A percentile compares a stretch with the other conserved stretches of the same genome.
These are phyloP conservation scores for Drosophila anomalipes DNA, from an alignment of 2,888 invertebrate species.

Conservation along the genomic window DNA sequence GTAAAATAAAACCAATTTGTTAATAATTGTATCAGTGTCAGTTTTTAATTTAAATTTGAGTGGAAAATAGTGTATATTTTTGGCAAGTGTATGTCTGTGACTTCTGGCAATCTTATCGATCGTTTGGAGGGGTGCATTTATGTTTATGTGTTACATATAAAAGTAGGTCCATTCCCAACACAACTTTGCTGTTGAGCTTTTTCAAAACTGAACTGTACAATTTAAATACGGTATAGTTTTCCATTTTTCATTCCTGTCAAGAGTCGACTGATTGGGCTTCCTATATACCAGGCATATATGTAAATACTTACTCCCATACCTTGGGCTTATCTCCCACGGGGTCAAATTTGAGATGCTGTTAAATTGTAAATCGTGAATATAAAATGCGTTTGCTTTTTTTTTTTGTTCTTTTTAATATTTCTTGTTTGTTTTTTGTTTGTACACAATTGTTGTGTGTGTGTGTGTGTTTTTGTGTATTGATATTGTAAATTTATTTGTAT, in stretches of 20 bases:
- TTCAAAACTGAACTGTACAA: conserved; percentile 14
- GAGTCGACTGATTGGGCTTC: background rate
- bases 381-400: conserved; percentile 17
- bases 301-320: conserved; percentile 2
- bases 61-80: background rate
- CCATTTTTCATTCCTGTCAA: background rate
- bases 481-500: conserved; percentile 56
- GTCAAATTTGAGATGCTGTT: conserved; percentile 7
- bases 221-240: background rate
- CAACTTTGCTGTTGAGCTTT: background rate
- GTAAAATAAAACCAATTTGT: background rate
- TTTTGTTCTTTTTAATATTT: conserved; percentile 49
- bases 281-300: conserved; percentile 1
- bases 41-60: background rate
- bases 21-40: background rate
- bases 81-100: background rate
- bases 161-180: background rate
- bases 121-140: background rate
- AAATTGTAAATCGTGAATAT: conserved; percentile 6
- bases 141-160: background rate
- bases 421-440: conserved; percentile 65
- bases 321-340: conserved; percentile 30
- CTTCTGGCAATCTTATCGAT: conserved; percentile 27
- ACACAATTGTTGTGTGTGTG: conserved; percentile 67
- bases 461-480: conserved; percentile 28